Base-by-base conservation (phyloP, 2,797 vertebrate genomes). In the Pelodytes ibericus region DNA sequence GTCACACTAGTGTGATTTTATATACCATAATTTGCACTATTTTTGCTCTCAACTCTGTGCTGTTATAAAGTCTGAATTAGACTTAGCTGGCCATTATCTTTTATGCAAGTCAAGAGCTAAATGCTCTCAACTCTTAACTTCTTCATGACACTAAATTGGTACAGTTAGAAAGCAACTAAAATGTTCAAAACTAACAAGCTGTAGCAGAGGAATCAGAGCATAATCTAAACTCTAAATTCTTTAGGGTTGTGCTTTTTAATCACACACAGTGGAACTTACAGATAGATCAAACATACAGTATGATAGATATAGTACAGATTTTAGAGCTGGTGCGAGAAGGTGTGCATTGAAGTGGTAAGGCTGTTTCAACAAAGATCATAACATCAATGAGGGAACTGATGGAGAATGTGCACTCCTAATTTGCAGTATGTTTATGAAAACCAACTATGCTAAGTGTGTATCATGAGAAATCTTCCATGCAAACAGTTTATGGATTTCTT, bases 351-450 rank as follows among this genome's bases (percentile, higher is more conserved):
- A 64, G 74, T 71, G 67, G 67, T 51, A 58, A 7, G 49, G 33
- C 29, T 64, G 60, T 64, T 36, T 64, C 49, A 64, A 30, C 67
- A 77, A 44, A 56, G 69, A 77, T 22, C 57, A 53, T 41, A 56
- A 70, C 57, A 71, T 64, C n/a, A 77, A 26, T 58, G 67, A 25
- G 26, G 49, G 41, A 71, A 64, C 47, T 63, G 65, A 22, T 62
- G 26, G 24, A 36, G 74, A 75, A 75, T 75, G 62, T 70, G 59
- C 58, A 76, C 33, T 56, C 53, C 64, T 69, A 60, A 68, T 61
- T 68, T 36, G 56, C n/a, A 26, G 16, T 36, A 20, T 53, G 0
- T 62, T 39, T 41, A 44, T 57, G 24, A 1, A 61, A 11, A 51
- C 51, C 22, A 31, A 25, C 41, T 51, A 51, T 61, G 57, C 51